Evolutionary conservation across 2,888 invertebrate genomes (phyloP), one percentile per base, ranked within the genome.

Genomic region (Dryadula phaetusa): DNA sequence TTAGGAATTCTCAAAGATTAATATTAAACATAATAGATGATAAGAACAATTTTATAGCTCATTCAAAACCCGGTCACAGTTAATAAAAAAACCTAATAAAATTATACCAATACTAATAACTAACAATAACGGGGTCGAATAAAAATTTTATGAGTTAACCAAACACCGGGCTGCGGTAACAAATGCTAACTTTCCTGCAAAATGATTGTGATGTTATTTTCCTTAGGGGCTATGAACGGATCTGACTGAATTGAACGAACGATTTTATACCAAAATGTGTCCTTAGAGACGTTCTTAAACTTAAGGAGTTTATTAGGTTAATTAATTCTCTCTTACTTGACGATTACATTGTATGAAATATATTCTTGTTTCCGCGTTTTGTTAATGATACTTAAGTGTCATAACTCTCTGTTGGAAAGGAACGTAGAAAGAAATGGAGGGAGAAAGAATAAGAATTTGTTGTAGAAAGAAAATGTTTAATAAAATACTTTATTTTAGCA

Each of bases 171-270:
- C 7, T 40, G n/a, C 5, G 40, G 22, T 40, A 37, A 56, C 56
- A 37, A 40, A 37, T 22, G n/a, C 37, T 37, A 54, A 54, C 54
- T 54, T 10, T 56, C 37, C 28, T 28, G 46, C 60, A 60, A 46
- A 28, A 60, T 32, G 28, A 60, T 46, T 46, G 60, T 60, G 28
- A 46, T 46, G 60, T 60, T 56, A 40, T 56, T 60, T 14, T 60
- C 44, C 60, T 60, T 28, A 1, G 60, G 14, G 44, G 60, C 32
- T 44, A 18, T 28, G 18, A 46, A 44, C 7, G 18, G 32, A 46
- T 28, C 18, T 60, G 42, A 16, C 2, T 32, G 32, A 46, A 60
- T 60, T 44, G 32, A 60, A 44, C 32, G 12, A 28, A 60, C 60
- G 42, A 18, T 60, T 25, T 14, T 16, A 18, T 18, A 8, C 18